These are phyloP conservation scores for Myopa testacea DNA, from an alignment of 2,888 invertebrate genomes.

Conservation along the genomic window DNA sequence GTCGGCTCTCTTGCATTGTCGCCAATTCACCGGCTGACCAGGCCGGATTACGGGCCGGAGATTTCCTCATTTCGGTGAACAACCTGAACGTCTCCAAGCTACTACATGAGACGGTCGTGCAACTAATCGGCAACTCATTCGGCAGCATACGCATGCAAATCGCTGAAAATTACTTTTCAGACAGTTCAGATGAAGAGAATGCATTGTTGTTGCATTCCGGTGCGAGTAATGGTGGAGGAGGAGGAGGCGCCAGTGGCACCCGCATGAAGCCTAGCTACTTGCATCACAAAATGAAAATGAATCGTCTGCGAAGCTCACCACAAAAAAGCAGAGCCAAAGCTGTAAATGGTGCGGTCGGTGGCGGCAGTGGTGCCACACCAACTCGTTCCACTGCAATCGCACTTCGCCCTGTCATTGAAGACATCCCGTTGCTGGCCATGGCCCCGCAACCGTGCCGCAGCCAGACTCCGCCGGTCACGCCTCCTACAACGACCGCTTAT, in stretches of 20 bases:
- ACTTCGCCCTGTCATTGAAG: constrained; percentile 62
- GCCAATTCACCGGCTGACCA: constrained; percentile 89
- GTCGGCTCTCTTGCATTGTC: constrained; percentile 93
- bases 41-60: constrained; percentile 91
- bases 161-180: constrained; percentile 87
- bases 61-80: constrained; percentile 92
- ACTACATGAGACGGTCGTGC: constrained; percentile 93
- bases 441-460: constrained; percentile 7
- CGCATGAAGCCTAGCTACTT: constrained; percentile 67
- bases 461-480: constrained; percentile 21
- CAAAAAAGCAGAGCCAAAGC: constrained; percentile 62
- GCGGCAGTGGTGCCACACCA: constrained; percentile 37
- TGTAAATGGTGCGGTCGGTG: constrained; percentile 37
- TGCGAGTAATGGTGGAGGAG: background rate
- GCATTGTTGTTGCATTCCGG: constrained; percentile 58
- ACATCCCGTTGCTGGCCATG: constrained; percentile 54
- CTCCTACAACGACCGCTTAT: constrained; percentile 48
- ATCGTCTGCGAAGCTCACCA: constrained; percentile 73
- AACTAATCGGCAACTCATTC: constrained; percentile 87
- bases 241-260: constrained; percentile 43
- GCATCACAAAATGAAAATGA: constrained; percentile 71
- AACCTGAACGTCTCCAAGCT: constrained; percentile 91
- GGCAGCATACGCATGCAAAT: constrained; percentile 87
- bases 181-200: constrained; percentile 84
- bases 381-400: constrained; percentile 42